Evolutionary conservation across 2,113 vertebrate species (phyloP).

Genomic region (Haemorhous mexicanus): DNA sequence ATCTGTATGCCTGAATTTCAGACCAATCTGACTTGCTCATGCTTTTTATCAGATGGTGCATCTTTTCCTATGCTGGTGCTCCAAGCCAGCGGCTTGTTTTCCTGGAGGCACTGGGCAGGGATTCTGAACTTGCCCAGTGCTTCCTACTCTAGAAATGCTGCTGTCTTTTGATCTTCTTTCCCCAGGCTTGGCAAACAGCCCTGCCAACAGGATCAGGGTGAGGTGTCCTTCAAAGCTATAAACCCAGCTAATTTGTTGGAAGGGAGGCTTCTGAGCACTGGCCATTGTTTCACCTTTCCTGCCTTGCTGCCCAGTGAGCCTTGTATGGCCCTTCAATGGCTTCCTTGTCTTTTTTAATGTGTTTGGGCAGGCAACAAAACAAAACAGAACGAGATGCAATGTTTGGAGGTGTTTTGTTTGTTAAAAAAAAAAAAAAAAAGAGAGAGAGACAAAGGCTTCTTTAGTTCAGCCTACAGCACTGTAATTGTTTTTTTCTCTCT

Average conservation of each 20-base stretch:
- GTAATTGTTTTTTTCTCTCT: background rate
- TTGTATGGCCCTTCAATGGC: background rate
- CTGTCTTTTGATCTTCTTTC: constrained; percentile 13
- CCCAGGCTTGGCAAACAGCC: background rate
- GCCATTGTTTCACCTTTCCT: background rate
- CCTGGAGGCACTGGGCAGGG: background rate
- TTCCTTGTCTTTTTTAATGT: background rate
- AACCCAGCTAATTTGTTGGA: background rate
- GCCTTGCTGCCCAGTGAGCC: background rate
- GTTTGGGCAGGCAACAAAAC: background rate
- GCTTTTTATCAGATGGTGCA: background rate
- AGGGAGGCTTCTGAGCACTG: background rate
- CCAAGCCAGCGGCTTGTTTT: background rate
- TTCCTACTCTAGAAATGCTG: background rate
- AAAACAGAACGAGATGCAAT: background rate
- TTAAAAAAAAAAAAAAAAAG: background rate
- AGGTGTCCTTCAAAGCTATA: background rate
- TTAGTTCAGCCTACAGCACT: background rate
- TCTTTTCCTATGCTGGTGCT: background rate
- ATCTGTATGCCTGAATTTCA: background rate
- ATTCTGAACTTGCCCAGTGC: background rate
- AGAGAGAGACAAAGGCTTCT: background rate
- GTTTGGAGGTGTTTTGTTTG: background rate
- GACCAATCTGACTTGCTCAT: background rate
- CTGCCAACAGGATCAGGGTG: background rate